Conservation (phyloP, 2,888 invertebrate genomes). For the Ormyrus rosae region DNA sequence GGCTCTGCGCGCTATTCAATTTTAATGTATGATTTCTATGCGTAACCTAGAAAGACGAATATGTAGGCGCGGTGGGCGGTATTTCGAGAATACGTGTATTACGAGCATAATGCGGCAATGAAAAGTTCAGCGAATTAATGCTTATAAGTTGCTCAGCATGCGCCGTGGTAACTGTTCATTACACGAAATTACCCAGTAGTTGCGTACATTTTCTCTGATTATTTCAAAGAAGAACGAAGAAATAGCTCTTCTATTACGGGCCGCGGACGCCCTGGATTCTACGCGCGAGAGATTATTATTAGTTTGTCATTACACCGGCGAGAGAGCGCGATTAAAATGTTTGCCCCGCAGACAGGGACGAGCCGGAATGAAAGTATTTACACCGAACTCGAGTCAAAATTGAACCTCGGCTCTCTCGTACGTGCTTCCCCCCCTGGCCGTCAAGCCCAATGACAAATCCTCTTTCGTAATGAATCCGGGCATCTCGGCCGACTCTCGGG, state of each 20-base stretch:
- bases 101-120: not conserved
- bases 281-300: not conserved
- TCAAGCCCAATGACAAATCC: conserved; percentile 32
- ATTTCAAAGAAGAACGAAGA: not conserved
- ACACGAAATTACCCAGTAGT: conserved; percentile 17
- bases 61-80: conserved; percentile 11
- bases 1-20: too few species aligned
- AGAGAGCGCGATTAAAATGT: too few species aligned
- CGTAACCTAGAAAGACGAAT: conserved; percentile 21
- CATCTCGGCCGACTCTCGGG: conserved; percentile 10
- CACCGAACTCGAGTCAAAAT: too few species aligned
- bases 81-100: conserved; percentile 6
- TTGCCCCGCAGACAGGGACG: too few species aligned
- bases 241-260: too few species aligned
- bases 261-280: not conserved
- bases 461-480: conserved; percentile 28
- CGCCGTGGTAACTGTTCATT: conserved; percentile 28
- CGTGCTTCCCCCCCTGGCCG: not conserved
- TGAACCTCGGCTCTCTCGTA: too few species aligned
- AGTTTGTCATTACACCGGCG: not conserved
- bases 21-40: not conserved
- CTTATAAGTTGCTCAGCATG: conserved; percentile 27
- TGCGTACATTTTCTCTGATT: not conserved
- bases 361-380: too few species aligned
- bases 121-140: conserved; percentile 12